Evolutionary conservation across 2,797 vertebrate species (phyloP), one percentile per base, ranked within the genome.

Genomic region (Valencia hispanica): DNA sequence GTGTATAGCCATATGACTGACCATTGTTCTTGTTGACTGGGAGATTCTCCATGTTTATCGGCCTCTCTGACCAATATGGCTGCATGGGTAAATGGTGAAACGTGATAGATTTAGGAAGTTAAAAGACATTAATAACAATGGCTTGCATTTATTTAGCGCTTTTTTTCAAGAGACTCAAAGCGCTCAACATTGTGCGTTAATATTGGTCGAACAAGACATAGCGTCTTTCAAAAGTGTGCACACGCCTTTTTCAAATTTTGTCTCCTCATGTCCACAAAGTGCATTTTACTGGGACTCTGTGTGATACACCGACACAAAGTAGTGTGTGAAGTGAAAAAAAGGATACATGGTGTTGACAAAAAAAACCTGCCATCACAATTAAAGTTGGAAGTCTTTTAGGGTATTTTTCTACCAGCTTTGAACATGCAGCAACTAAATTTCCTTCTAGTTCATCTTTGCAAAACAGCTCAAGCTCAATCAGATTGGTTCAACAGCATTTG

Each of bases 41-140:
- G 55, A 99, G 92, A 11, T 96, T 97, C 91, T 99, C 97, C 97
- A 97, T 97, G 90, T 96, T 99, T 74, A 98, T 68, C 0, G 97
- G 96, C 5, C 79, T 63, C 65, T 97, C 96, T 11, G 96, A 96
- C 77, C 80, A 93, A 51, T 94, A 27, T 1, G 95, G 94, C 97
- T 98, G 51, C 17, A 47, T 4, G 17, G 25, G 25, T 71, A 39
- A 47, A 73, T 32, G 27, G 57, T 45, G 39, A 43, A 55, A 59
- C 3, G 17, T 41, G 8, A 55, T 17, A 57, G 2, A 57, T 43
- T 5, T 27, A 3, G 20, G 6, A 39, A 53, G 36, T 70, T 47
- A 34, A 30, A 32, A 3, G 9, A 5, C 65, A 68, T 43, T n/a
- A n/a, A n/a, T n/a, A n/a, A n/a, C n/a, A n/a, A n/a, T n/a, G n/a